Base-by-base conservation (phyloP, 2,113 vertebrate genomes). In the Athene cunicularia region DNA sequence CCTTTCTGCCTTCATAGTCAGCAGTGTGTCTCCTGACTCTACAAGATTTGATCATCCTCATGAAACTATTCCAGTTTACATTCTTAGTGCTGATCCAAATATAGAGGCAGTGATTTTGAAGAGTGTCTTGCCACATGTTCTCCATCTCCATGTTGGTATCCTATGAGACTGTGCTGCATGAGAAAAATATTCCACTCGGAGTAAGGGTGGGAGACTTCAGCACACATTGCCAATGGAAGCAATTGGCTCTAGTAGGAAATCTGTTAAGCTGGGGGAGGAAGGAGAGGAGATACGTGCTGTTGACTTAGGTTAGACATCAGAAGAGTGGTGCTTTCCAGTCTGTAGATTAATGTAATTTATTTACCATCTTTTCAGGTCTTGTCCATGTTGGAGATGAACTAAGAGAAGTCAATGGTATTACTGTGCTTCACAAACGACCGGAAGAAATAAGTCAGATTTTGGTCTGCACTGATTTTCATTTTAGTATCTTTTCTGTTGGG, bases 391-490 rank as follows among this genome's bases (percentile, higher is more conserved):
- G 99, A 19, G 99, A 99, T 49, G 99, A 99, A 80, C 98, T 99
- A 12, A 99, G 99, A 64, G 99, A 99, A 96, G 99, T 99, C 96
- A 99, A 99, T 15, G 99, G 99, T 66, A 98, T 99, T 62, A 94
- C 98, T 22, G 99, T 99, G 72, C 98, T 99, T 70, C 99, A 99
- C 97, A 99, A 99, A 97, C 97, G 99, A 77, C 99, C 99, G 0
- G 99, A 99, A 50, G 99, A 99, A 97, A 99, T 99, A 95, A 99
- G 99, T 96, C 99, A 99, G 97, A 99, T 99, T 97, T 98, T 99
- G 99, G 99, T 99, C 95, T 62, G 98, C 95, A 81, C 75, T 63
- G 28, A 39, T 95, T 96, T 90, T 88, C 23, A 39, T 90, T 85
- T 80, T 56, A 81, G 79, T 64, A 90, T 93, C 30, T 82, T 74